Evolutionary conservation across 92 coral and sea anemone genomes (phyloP), one percentile per base, ranked within the genome.

Genomic region (Metridium senile): DNA sequence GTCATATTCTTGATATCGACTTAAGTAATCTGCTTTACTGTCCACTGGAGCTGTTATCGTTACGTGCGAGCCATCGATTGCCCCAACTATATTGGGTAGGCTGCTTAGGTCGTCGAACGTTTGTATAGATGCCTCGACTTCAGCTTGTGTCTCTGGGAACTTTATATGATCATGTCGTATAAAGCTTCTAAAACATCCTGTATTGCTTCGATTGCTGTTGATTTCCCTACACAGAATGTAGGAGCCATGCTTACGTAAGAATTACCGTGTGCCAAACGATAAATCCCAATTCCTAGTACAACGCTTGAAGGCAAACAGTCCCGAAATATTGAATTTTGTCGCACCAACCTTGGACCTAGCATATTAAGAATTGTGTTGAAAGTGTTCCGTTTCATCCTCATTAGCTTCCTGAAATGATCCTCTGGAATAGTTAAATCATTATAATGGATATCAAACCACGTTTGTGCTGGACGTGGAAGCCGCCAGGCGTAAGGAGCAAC

Each of bases 401-500:
- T 39, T 39, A 39, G 13, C 49, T 13, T 6, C 49, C 49, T 39
- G 49, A 39, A 39, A 39, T 39, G 49, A 39, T 13, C 13, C 6
- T 39, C 49, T 39, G 49, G 49, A 39, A 39, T 39, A 13, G 49
- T 39, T 13, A 39, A 39, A 39, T 39, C 49, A 39, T 39, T 66
- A 33, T 28, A 66, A 33, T 66, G 32, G 29, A 66, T 31, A 27
- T 66, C 71, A n/a, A 66, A 66, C 21, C 73, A 68, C 3, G 73
- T 23, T 35, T 68, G 46, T 68, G 18, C 46, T 29, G 73, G 73
- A 33, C 73, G 9, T 0, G 32, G 32, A 33, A 68, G 32, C 51
- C 53, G 73, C 57, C 73, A 68, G 29, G 53, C 73, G 39, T 68
- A 68, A 46, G 73, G 73, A 13, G 73, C 73, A 28, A 68, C 30